These are phyloP conservation scores for Drosophila picticornis DNA, from an alignment of 2,888 invertebrate species.

Conservation along the genomic window DNA sequence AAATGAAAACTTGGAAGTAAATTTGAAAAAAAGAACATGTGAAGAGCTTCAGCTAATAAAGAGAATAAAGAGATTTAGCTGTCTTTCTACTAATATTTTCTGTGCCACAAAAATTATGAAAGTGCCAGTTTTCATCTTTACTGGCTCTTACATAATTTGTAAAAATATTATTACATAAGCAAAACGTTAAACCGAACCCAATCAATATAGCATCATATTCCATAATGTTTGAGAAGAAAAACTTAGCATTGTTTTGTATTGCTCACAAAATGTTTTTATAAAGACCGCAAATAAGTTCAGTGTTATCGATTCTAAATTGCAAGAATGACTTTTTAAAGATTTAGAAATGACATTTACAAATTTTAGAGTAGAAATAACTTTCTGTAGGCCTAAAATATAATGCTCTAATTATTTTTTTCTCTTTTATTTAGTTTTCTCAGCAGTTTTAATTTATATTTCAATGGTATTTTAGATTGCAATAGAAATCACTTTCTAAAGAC, in stretches of 20 bases:
- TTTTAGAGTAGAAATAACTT: neutral
- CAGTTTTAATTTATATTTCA: neutral
- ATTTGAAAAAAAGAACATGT: neutral
- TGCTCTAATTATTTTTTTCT: neutral
- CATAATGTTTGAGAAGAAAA: neutral
- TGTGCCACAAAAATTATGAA: neutral
- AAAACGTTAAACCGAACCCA: too few relatives aligned
- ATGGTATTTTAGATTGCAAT: neutral
- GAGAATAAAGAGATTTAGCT: neutral
- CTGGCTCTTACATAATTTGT: neutral
- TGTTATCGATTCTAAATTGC: neutral
- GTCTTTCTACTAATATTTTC: neutral
- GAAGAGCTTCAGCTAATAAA: neutral
- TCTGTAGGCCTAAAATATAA: neutral
- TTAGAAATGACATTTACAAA: neutral
- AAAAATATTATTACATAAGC: neutral
- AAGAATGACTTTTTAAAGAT: neutral
- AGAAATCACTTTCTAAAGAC: neutral
- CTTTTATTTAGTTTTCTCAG: neutral
- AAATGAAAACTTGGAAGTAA: neutral
- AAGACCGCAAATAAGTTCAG: neutral
- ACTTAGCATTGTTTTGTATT: neutral
- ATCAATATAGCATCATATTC: neutral
- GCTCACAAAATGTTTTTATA: neutral
- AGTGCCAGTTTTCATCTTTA: neutral